A percentile compares a stretch with the other conserved stretches of the same genome.
These are phyloP conservation scores for Ctenosaura bakeri DNA, from an alignment of 2,797 vertebrate genomes.

Conservation along the genomic window DNA sequence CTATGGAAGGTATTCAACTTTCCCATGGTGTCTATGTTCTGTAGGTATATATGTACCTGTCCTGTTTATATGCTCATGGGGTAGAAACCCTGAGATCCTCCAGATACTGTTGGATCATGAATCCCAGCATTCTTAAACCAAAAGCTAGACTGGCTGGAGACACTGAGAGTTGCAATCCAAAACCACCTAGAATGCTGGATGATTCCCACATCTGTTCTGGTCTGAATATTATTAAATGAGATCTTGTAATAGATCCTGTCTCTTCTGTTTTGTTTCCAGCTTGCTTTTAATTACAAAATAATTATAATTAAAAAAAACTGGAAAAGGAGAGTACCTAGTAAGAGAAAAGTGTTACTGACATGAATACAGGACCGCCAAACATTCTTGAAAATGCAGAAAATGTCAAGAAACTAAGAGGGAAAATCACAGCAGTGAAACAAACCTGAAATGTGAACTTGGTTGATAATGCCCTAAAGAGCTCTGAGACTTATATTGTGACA, in stretches of 20 bases:
- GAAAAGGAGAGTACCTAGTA: too few relatives aligned
- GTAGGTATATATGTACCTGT: too few relatives aligned
- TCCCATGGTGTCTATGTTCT: too few relatives aligned
- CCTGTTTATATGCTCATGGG: too few relatives aligned
- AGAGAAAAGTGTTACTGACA: neutral
- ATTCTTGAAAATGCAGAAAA: neutral
- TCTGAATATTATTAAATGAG: neutral
- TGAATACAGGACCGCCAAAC: neutral
- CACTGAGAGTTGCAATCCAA: too few relatives aligned
- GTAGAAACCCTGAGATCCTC: too few relatives aligned
- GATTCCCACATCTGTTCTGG: neutral
- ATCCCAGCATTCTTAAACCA: neutral
- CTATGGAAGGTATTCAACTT: too few relatives aligned
- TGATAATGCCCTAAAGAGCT: conserved; percentile 35
- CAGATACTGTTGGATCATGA: neutral
- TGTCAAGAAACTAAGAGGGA: conserved; percentile 14
- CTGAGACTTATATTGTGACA: conserved; percentile 36
- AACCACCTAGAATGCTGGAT: too few relatives aligned
- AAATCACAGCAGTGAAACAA: conserved; percentile 34
- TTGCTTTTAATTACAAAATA: conserved; percentile 21
- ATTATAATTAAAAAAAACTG: neutral
- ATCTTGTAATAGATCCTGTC: neutral
- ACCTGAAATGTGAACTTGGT: conserved; percentile 37
- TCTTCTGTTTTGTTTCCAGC: neutral
- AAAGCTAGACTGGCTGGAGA: too few relatives aligned